Base-by-base conservation (phyloP, 2,888 invertebrate species). In the Kuschelorhynchus macadamiae region DNA sequence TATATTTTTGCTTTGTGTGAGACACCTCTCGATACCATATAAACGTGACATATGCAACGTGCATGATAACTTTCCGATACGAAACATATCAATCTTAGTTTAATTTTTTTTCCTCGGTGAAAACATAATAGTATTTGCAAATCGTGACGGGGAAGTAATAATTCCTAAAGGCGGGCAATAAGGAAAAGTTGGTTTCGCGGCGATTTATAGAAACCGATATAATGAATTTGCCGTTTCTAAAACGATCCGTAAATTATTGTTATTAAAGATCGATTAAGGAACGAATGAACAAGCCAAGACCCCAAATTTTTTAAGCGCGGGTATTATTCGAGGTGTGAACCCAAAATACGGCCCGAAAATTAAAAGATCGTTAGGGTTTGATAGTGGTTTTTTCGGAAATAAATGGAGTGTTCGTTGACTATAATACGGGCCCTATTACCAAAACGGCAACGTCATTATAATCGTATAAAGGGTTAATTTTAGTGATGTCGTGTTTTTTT, bases 191-290 rank as follows among this genome's bases (percentile, higher is more conserved):
- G 25, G 25, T 12, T 49, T 8, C 49, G 25, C 21, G 17, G 44
- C 18, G n/a, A 18, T 47, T 46, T 63, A 47, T 53, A 18, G 41
- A 39, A 21, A 36, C 30, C 39, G 47, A 49, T 21, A 49, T 65
- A 65, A 65, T 65, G 57, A 65, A 65, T 57, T 65, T 47, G 57
- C 49, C 12, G 39, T 64, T 64, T 64, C 42, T 49, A 57, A 64
- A 50, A 49, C n/a, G 17, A 56, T 42, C 32, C 57, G 44, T 52
- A 59, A 66, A 66, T 66, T 66, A 66, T 66, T 53, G 53, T 60
- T 60, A 66, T 66, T 66, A 66, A 66, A 66, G 39, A 30, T 66
- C 66, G 66, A 66, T 66, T 66, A 66, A 33, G 56, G 47, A 36
- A 30, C 52, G 12, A 36, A 30, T 46, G 12, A 42, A 57, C 53